A percentile compares a stretch with the other conserved stretches of the same genome.
These are phyloP conservation scores for Tiaroga cobitis DNA, from an alignment of 2,797 vertebrate species.

Conservation along the genomic window DNA sequence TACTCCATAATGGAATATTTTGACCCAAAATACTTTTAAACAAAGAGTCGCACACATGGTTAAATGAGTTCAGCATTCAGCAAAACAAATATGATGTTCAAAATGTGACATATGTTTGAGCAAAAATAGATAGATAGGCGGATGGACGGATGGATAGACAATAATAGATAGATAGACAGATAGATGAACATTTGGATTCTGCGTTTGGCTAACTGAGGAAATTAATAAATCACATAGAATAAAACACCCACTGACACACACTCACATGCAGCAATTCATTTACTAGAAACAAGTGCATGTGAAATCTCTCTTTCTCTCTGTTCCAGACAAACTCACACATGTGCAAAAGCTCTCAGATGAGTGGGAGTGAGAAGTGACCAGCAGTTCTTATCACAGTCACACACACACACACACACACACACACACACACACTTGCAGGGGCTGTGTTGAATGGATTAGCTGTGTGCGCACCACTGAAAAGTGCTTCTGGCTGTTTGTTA, in stretches of 20 bases:
- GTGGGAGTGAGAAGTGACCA: slow-evolving; percentile 44
- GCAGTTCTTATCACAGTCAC: slow-evolving; percentile 33
- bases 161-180: not conserved
- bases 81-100: not conserved
- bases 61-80: not conserved
- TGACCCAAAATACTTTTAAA: not conserved
- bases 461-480: slow-evolving; percentile 29
- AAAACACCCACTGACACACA: not conserved
- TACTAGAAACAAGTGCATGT: slow-evolving; percentile 37
- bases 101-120: not conserved
- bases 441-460: slow-evolving; percentile 47
- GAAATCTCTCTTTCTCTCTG: slow-evolving; percentile 26
- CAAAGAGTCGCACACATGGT: not conserved
- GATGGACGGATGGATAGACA: not conserved
- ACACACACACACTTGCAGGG: not conserved
- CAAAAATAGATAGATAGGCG: not conserved
- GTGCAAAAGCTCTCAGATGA: slow-evolving; percentile 41
- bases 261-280: not conserved
- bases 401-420: slow-evolving; percentile 18
- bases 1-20: not conserved
- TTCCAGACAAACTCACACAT: slow-evolving; percentile 27
- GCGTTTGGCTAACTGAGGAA: not conserved
- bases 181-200: not conserved
- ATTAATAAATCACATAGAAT: not conserved
- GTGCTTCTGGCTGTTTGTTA: slow-evolving; percentile 49